phyloP scores from a whole-genome alignment of 1,140 invertebrate species.

The Trichoplusia ni region DNA sequence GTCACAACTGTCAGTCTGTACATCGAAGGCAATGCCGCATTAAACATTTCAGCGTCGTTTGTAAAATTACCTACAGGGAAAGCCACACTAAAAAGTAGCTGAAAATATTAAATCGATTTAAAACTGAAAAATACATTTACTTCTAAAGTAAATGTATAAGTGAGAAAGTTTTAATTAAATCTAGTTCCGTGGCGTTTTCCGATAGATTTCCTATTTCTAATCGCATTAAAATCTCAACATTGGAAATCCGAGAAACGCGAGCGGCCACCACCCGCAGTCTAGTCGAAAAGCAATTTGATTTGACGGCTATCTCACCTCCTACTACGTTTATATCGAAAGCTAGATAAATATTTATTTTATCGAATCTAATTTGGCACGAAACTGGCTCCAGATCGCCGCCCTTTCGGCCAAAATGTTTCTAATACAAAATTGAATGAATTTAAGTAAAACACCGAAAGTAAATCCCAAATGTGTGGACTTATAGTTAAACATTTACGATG shows the following conservation, averaged over 20 bases:
- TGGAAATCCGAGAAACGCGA: constrained; percentile 62
- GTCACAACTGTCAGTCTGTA: constrained; percentile 57
- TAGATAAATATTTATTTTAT: constrained; percentile 80
- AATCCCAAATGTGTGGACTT: constrained; percentile 16
- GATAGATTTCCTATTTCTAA: constrained; percentile 35
- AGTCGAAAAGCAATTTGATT: constrained; percentile 76
- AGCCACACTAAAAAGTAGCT: neutral
- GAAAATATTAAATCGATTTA: no score
- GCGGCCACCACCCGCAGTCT: constrained; percentile 69
- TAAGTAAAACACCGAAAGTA: neutral
- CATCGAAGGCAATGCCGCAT: constrained; percentile 33
- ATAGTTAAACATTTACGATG: neutral
- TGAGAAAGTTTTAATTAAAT: constrained; percentile 12
- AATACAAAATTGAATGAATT: constrained; percentile 28
- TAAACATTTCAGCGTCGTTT: neutral
- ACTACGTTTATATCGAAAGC: constrained; percentile 80
- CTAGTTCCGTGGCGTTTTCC: constrained; percentile 1
- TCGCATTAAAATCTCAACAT: constrained; percentile 58
- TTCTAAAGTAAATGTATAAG: no score
- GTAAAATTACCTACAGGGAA: neutral
- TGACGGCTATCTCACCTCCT: constrained; percentile 78
- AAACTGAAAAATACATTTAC: no score
- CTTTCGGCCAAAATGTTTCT: constrained; percentile 39
- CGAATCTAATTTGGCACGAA: constrained; percentile 78
- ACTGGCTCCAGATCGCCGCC: constrained; percentile 51